These are phyloP conservation scores for Eremophila alpestris DNA, from an alignment of 2,797 vertebrate genomes.

Conservation along the genomic window DNA sequence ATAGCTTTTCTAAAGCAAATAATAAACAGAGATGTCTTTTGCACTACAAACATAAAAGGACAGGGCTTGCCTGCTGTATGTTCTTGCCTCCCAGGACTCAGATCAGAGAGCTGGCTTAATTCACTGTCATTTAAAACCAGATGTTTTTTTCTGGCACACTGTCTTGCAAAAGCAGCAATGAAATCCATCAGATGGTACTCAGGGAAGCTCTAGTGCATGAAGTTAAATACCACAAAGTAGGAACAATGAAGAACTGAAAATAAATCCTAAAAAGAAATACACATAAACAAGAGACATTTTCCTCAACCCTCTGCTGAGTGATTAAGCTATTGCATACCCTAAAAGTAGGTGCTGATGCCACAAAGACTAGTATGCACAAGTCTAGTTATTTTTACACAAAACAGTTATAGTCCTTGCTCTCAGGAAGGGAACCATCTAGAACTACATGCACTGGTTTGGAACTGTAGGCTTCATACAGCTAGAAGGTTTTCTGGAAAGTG, in stretches of 20 bases:
- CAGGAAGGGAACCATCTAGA: not conserved
- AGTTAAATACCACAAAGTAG: slow-evolving; percentile 1
- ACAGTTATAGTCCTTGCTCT: not conserved
- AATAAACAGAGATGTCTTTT: slow-evolving; percentile 35
- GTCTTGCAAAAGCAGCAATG: slow-evolving; percentile 39
- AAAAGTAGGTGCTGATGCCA: not conserved
- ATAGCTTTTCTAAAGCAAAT: slow-evolving; percentile 27
- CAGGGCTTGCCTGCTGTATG: not conserved
- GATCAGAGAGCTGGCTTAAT: slow-evolving; percentile 43
- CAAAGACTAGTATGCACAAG: not conserved
- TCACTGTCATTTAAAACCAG: slow-evolving; percentile 54
- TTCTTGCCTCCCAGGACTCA: slow-evolving; percentile 1
- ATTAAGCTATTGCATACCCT: not conserved
- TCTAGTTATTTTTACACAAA: not conserved
- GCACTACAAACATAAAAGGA: slow-evolving; percentile 1
- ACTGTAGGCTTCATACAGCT: not conserved
- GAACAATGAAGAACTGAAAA: slow-evolving; percentile 38
- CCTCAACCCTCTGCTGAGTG: not conserved
- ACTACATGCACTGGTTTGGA: not conserved
- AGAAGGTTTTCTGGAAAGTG: not conserved
- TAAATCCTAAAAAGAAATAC: not conserved
- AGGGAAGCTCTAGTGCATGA: slow-evolving; percentile 18
- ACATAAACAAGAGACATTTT: slow-evolving; percentile 30
- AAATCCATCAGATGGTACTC: slow-evolving; percentile 29
- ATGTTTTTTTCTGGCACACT: slow-evolving; percentile 47